These are phyloP conservation scores for Psittacula cyanocephala DNA, from an alignment of 2,113 vertebrate species.

Conservation along the genomic window DNA sequence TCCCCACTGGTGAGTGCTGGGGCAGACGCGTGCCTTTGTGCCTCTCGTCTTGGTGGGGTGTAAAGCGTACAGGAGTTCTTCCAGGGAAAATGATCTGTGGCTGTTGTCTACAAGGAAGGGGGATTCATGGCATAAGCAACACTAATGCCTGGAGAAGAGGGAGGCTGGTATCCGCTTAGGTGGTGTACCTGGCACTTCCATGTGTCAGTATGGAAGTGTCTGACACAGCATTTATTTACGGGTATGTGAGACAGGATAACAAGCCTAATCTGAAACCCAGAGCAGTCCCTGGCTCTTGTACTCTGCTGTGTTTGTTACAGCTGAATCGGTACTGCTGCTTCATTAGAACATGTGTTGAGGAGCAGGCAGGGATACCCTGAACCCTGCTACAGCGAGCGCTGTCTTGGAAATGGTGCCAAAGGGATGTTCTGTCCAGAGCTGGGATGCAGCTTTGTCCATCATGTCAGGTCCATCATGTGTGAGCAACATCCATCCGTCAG, in stretches of 20 bases:
- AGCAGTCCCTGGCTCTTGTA: background rate
- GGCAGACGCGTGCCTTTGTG: background rate
- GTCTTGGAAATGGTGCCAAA: no score
- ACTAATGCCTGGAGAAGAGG: background rate
- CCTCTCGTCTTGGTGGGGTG: fast-evolving
- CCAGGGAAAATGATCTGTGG: no score
- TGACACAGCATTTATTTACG: fast-evolving
- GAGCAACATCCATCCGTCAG: background rate
- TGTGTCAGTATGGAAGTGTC: background rate
- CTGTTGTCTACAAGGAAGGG: background rate
- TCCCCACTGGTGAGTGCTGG: conserved; percentile 77
- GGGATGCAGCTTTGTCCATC: background rate
- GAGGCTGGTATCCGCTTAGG: background rate
- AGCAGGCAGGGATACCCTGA: background rate
- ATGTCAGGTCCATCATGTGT: background rate
- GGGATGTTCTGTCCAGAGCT: background rate
- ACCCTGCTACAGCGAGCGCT: background rate
- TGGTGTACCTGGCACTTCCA: no score
- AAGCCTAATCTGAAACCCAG: background rate
- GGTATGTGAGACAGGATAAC: background rate
- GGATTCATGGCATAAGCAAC: background rate
- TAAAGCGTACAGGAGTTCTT: background rate
- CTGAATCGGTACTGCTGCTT: background rate
- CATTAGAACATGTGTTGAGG: background rate
- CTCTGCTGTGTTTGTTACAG: background rate